Percentiles rank a stretch among this genome's conserved stretches.
Conservation (phyloP, 2,113 vertebrate species). For the Zosterops pallidus region DNA sequence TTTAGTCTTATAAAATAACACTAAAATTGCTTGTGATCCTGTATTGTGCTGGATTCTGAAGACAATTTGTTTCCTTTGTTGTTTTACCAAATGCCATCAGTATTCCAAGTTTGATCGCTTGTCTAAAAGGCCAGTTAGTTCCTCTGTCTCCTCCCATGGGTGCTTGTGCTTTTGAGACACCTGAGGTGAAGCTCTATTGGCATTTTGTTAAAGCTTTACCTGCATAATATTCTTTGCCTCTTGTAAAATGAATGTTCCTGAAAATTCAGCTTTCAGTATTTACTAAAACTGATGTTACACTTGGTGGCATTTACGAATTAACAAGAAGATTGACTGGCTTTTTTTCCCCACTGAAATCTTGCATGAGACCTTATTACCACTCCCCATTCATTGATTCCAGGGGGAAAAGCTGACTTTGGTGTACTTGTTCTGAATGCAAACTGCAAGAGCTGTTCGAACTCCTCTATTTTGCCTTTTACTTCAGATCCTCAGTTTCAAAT, state of each 20-base stretch:
- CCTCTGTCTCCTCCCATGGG: not conserved
- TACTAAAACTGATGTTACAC: not conserved
- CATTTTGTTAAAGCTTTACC: not conserved
- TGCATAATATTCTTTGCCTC: not conserved
- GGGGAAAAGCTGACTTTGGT: not conserved
- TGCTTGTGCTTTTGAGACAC: not conserved
- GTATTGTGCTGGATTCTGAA: not conserved
- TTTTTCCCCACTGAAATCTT: not conserved
- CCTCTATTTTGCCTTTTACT: not conserved
- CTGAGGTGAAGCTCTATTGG: not conserved
- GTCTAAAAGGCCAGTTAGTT: not conserved
- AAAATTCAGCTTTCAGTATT: not conserved
- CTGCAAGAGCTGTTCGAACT: not conserved
- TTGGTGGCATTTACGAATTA: not conserved
- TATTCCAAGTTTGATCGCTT: not conserved
- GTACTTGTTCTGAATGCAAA: not conserved
- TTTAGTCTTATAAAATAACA: not conserved
- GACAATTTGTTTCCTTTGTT: not conserved
- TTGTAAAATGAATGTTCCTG: not conserved
- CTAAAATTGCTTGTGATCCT: not conserved
- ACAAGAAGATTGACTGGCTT: not conserved
- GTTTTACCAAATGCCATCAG: not conserved
- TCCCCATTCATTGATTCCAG: not conserved
- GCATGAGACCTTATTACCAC: not conserved
- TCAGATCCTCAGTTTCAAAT: constrained; percentile 10